These are phyloP conservation scores for Sardinella longiceps DNA, from an alignment of 2,797 vertebrate species.

Conservation along the genomic window DNA sequence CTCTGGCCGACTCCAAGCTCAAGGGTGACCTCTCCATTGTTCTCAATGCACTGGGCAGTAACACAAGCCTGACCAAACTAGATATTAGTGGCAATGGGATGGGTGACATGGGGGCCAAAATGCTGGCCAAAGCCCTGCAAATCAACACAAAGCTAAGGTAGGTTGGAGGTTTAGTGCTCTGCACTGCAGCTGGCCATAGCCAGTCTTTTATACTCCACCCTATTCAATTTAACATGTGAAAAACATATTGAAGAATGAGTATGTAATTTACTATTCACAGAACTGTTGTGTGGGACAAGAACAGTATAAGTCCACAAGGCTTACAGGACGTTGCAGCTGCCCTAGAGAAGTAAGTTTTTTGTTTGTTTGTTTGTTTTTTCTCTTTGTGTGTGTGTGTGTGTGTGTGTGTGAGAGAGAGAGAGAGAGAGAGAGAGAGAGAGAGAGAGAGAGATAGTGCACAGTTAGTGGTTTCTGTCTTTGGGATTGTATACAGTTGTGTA, in stretches of 20 bases:
- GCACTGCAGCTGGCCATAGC: not conserved
- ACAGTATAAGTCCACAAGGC: conserved; percentile 90
- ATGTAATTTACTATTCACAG: conserved; percentile 64
- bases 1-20: conserved; percentile 92
- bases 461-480: no score
- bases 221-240: not conserved
- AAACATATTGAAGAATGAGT: no score
- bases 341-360: conserved; percentile 88
- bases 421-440: no score
- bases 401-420: not conserved
- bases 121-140: conserved; percentile 95
- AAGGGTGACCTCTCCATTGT: conserved; percentile 91
- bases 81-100: conserved; percentile 96
- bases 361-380: not conserved
- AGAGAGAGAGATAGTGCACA: no score
- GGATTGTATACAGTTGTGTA: not conserved
- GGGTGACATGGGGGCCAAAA: conserved; percentile 98
- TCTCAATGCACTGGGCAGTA: conserved; percentile 94
- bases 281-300: conserved; percentile 94
- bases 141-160: conserved; percentile 98
- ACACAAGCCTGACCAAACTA: conserved; percentile 88
- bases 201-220: not conserved
- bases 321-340: conserved; percentile 94
- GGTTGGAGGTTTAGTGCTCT: not conserved
- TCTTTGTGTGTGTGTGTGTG: not conserved